Base-by-base conservation (phyloP, 2,888 invertebrate genomes). In the Pomacea canaliculata region DNA sequence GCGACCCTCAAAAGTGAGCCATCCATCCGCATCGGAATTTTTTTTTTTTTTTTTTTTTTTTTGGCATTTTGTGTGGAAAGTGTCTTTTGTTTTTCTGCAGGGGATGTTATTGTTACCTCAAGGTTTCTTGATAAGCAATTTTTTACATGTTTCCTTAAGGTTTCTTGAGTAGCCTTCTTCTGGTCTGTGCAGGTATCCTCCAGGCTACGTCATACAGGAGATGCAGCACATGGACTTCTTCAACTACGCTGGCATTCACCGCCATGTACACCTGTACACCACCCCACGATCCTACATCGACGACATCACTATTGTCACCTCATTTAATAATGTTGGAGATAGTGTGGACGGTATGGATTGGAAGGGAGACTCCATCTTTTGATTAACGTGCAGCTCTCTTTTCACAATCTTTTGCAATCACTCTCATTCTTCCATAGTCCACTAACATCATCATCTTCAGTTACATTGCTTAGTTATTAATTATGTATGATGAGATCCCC, bases 221-320 rank as follows among this genome's bases (percentile, higher is more conserved):
- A 96, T 96, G 86, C 94, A 95, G 37, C 51, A 56, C 7, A 98
- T 99, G 90, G 99, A 99, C 90, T 99, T 99, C 92, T 98, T 97
- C 92, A 98, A 99, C 91, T 99, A 98, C 90, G 99, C 98, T 23
- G 99, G 99, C 12, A 97, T 99, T 80, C 97, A 99, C 90, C 94
- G 99, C 73, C 94, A 97, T 10, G 98, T 99, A 51, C 94, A 95
- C 84, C 91, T 99, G 19, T 96, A 96, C 90, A 95, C 97, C 5
- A 97, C 96, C 5, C 97, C 98, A 1, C 92, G 92, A 80, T 92
- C 93, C 0, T 96, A 94, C 91, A 94, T 98, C 60, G 94, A 96
- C 87, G 97, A 98, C 88, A 94, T 98, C 77, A 94, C 94, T 51
- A 93, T 97, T 48, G 93, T 93, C 79, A 96, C 97, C 27, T 82